Evolutionary conservation across 2,888 invertebrate genomes (phyloP).

Genomic region (Atrina japonica): DNA sequence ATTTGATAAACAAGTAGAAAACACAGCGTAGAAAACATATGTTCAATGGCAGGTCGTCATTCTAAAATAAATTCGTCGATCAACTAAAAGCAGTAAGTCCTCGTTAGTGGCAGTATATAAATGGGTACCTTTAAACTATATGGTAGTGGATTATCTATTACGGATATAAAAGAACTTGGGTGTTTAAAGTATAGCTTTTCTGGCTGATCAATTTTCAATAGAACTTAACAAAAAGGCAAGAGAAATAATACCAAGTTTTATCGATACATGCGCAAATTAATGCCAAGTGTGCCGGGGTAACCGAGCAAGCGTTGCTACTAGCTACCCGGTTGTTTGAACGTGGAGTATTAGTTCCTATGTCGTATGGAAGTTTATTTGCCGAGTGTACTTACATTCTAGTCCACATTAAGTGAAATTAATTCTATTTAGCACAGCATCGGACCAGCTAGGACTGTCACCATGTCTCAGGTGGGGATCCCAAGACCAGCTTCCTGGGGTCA

Average conservation of each 20-base stretch:
- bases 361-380: slow-evolving; percentile 1
- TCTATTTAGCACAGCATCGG: neutral
- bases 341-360: slow-evolving; percentile 32
- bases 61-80: too few species aligned
- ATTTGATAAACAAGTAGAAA: too few species aligned
- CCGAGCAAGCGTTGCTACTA: slow-evolving; percentile 61
- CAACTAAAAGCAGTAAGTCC: too few species aligned
- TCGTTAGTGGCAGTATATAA: too few species aligned
- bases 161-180: slow-evolving; percentile 22
- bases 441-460: slow-evolving; percentile 36
- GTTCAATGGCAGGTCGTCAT: too few species aligned
- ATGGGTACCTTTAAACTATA: slow-evolving; percentile 10
- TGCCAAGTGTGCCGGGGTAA: slow-evolving; percentile 55
- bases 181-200: slow-evolving; percentile 43
- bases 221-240: slow-evolving; percentile 62
- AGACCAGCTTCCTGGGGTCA: slow-evolving; percentile 59
- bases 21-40: too few species aligned
- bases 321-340: slow-evolving; percentile 39
- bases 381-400: neutral
- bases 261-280: slow-evolving; percentile 56
- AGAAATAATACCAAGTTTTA: slow-evolving; percentile 60
- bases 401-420: neutral
- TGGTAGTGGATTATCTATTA: slow-evolving; percentile 21
- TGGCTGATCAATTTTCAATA: slow-evolving; percentile 62
- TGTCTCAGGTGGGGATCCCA: slow-evolving; percentile 71